Base-by-base conservation (phyloP, 2,113 vertebrate genomes). In the Kryptolebias marmoratus region DNA sequence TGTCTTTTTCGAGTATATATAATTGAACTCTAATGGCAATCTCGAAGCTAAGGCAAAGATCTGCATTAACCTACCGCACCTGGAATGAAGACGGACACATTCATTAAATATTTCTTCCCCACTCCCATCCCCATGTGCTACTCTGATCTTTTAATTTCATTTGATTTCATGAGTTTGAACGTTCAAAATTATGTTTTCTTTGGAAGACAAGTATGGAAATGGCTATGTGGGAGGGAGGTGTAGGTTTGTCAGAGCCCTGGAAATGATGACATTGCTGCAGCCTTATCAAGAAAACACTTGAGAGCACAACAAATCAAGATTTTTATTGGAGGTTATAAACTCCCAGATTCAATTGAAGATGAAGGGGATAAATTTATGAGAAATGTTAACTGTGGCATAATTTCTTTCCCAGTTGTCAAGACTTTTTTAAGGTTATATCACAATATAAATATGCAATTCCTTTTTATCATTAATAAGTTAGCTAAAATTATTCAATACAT, bases 281-380 rank as follows among this genome's bases (percentile, higher is more conserved):
- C 80, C 87, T 90, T 91, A 94, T 94, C 91, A 93, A 88, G 84
- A 74, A 83, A 86, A 83, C 85, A 87, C 89, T 91, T 89, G 85
- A 91, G 89, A 88, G 88, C 81, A 79, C 92, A 89, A 93, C 92
- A 94, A 95, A 94, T 94, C 93, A 94, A 75, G 75, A 65, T 91
- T 94, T 90, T 95, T 94, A 94, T 92, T 91, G 76, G 71, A 56
- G 82, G 92, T 89, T 90, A 93, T 95, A 94, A 94, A 94, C 89
- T 71, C 70, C 27, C 80, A 85, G 77, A 87, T 92, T 88, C 90
- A 91, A 91, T 89, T 91, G 90, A 84, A 87, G 65, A 82, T 86
- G 87, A 92, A 93, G 90, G 88, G 80, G 80, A 85, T 59, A 91
- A 92, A 93, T 93, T 93, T 93, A 94, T 88, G 87, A 88, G 85